Conservation (phyloP, 1,140 invertebrate species). For the Scylla paramamosain region DNA sequence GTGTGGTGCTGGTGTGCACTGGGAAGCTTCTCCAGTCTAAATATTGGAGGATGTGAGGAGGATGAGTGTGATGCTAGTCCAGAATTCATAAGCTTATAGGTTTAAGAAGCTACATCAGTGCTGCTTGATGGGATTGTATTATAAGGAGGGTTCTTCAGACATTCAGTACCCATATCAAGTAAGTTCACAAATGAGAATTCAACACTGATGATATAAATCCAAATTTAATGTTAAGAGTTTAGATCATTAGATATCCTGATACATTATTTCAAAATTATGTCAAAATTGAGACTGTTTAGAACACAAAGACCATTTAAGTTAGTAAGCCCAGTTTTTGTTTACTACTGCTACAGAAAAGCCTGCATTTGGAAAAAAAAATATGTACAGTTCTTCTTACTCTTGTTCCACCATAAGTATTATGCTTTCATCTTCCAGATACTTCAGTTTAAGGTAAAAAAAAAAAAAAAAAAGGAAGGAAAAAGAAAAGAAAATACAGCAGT, state of each 20-base stretch:
- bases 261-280: neutral
- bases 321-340: neutral
- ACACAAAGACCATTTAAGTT: neutral
- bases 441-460: neutral
- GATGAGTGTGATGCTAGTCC: slow-evolving; percentile 1
- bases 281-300: neutral
- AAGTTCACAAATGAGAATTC: neutral
- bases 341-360: neutral
- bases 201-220: neutral
- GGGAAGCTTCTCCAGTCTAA: neutral
- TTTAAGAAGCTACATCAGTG: neutral
- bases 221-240: slow-evolving; percentile 9
- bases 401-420: neutral
- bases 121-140: neutral
- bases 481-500: neutral
- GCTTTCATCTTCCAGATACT: neutral
- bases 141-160: neutral
- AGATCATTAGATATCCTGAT: neutral
- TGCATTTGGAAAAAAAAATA: neutral
- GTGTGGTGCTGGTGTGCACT: neutral
- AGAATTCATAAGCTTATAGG: neutral
- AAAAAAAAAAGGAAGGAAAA: neutral
- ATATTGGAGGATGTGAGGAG: neutral
- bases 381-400: neutral
- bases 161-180: neutral